phyloP scores from a whole-genome alignment of 1,140 invertebrate species.

The Frieseomelitta varia region DNA sequence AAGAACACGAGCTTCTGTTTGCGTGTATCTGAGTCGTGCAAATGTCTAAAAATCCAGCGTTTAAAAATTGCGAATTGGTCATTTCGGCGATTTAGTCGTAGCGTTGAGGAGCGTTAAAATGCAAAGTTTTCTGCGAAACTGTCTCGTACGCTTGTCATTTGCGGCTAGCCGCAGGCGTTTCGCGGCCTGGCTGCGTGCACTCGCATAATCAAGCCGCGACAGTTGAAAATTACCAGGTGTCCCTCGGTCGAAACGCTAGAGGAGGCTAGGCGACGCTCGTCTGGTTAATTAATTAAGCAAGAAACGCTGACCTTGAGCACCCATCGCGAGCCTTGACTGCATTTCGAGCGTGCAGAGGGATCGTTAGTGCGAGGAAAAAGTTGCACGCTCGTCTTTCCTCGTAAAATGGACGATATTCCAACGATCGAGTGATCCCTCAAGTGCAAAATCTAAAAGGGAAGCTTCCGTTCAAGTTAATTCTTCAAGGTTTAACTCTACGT shows the following conservation, averaged over 20 bases:
- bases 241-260: neutral
- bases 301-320: conserved; percentile 18
- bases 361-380: neutral
- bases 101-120: neutral
- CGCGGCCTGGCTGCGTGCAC: neutral
- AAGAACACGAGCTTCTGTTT: too few relatives aligned
- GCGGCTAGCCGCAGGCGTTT: conserved; percentile 29
- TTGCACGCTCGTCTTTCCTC: neutral
- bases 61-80: too few relatives aligned
- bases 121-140: conserved; percentile 9
- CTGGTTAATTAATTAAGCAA: conserved; percentile 42
- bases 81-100: too few relatives aligned
- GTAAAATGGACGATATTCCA: neutral
- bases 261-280: neutral
- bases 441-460: too few relatives aligned
- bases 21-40: too few relatives aligned
- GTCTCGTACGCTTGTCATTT: neutral
- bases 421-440: neutral
- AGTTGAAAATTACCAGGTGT: conserved; percentile 44
- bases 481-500: too few relatives aligned
- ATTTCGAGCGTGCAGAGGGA: neutral
- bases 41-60: too few relatives aligned
- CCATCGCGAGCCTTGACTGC: too few relatives aligned
- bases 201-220: conserved; percentile 16
- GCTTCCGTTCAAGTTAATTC: too few relatives aligned